Evolutionary conservation across 1,140 invertebrate genomes (phyloP).

Genomic region (Habropoda laboriosa): DNA sequence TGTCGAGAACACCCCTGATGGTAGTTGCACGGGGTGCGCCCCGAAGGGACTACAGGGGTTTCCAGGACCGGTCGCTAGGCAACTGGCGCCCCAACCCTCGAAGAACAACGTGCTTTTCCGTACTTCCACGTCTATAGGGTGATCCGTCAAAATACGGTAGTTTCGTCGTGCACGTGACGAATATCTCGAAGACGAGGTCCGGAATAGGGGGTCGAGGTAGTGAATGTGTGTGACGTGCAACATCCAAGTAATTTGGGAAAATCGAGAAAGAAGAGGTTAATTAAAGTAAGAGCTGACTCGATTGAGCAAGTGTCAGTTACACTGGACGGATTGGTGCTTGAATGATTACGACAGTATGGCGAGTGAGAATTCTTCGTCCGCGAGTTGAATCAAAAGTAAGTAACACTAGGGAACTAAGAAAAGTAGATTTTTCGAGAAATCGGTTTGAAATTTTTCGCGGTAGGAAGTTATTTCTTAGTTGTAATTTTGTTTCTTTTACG

Average conservation of each 20-base stretch:
- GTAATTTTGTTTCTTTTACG: too few species aligned
- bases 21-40: slow-evolving; percentile 29
- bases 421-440: too few species aligned
- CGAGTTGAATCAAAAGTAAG: too few species aligned
- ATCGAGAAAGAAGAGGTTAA: too few species aligned
- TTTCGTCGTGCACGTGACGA: background rate
- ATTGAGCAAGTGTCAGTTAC: too few species aligned
- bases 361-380: too few species aligned
- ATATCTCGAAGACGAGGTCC: slow-evolving; percentile 7
- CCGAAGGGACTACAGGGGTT: slow-evolving; percentile 58
- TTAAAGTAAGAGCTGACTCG: background rate
- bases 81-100: slow-evolving; percentile 73
- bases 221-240: background rate
- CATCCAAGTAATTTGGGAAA: background rate
- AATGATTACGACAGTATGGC: too few species aligned
- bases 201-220: background rate
- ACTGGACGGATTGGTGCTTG: too few species aligned
- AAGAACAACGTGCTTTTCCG: slow-evolving; percentile 29
- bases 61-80: slow-evolving; percentile 74
- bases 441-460: too few species aligned
- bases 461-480: too few species aligned
- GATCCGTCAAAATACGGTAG: slow-evolving; percentile 29
- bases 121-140: slow-evolving; percentile 52
- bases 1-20: slow-evolving; percentile 13
- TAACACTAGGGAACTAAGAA: too few species aligned